Conservation (phyloP, 2,797 vertebrate genomes). For the Fistularia commersonii region DNA sequence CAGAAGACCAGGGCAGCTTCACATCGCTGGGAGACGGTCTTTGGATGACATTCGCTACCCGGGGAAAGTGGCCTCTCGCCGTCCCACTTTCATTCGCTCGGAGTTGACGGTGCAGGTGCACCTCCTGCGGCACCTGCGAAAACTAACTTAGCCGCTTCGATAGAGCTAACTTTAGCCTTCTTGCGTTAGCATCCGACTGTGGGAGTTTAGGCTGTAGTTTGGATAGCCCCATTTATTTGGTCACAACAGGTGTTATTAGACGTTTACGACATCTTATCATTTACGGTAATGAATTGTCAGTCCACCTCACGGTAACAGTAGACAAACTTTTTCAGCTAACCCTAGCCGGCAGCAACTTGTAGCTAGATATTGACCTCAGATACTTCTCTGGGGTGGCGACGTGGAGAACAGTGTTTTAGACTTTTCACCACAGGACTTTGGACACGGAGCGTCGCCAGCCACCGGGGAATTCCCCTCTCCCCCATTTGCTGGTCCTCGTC, state of each 20-base stretch:
- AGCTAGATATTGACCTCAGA: slow-evolving; percentile 37
- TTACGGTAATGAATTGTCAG: neutral
- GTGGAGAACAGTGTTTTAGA: slow-evolving; percentile 53
- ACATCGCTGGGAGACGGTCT: neutral
- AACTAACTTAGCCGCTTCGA: slow-evolving; percentile 39
- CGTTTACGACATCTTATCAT: neutral
- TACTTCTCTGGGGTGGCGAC: slow-evolving; percentile 50
- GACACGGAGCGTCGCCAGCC: slow-evolving; percentile 35
- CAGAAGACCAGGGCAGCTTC: neutral
- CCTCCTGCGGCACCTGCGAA: slow-evolving; percentile 66
- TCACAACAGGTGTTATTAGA: too few species aligned
- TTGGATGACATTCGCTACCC: neutral
- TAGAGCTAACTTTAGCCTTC: slow-evolving; percentile 51
- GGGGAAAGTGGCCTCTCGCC: slow-evolving; percentile 7
- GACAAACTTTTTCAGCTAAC: neutral
- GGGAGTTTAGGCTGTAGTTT: neutral
- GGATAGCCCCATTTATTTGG: neutral
- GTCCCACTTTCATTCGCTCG: neutral
- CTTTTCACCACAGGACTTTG: slow-evolving; percentile 58
- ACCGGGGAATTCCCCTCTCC: slow-evolving; percentile 10
- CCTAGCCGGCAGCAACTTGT: slow-evolving; percentile 17
- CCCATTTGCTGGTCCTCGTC: slow-evolving; percentile 9
- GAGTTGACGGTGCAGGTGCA: slow-evolving; percentile 64
- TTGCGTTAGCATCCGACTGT: slow-evolving; percentile 19
- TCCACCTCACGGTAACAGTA: neutral